These are phyloP conservation scores for Siniperca obscura DNA, from an alignment of 2,797 vertebrate genomes.

Conservation along the genomic window DNA sequence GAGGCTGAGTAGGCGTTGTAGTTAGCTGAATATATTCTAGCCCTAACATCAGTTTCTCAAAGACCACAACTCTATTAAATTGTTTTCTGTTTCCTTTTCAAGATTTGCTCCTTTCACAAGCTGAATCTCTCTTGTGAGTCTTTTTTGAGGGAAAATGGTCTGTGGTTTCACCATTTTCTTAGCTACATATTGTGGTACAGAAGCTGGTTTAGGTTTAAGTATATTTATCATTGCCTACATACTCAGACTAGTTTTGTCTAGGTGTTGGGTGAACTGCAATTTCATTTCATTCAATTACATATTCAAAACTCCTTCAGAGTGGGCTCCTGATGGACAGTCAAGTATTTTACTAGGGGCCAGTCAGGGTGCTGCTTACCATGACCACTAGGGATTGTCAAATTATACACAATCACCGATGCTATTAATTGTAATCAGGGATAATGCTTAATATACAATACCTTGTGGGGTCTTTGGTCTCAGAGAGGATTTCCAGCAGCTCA, in stretches of 20 bases:
- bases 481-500: constrained; percentile 93
- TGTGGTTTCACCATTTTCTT: not conserved
- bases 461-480: constrained; percentile 94
- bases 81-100: constrained; percentile 14
- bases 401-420: not conserved
- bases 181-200: not conserved
- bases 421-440: not conserved
- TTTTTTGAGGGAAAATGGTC: not conserved
- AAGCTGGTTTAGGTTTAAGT: not conserved
- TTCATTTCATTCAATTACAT: not conserved
- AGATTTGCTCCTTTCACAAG: constrained; percentile 8
- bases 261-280: not conserved
- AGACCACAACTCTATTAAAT: not conserved
- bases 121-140: not conserved
- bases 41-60: constrained; percentile 1
- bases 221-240: not conserved
- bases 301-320: not conserved
- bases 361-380: not conserved
- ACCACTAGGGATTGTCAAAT: not conserved
- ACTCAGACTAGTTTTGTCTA: not conserved
- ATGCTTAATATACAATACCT: constrained; percentile 74
- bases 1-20: constrained; percentile 3
- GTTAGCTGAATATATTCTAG: constrained; percentile 11
- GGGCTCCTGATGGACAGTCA: not conserved
- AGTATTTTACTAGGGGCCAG: not conserved